These are phyloP conservation scores for Poeciliopsis turneri DNA, from an alignment of 2,797 vertebrate species.

Conservation along the genomic window DNA sequence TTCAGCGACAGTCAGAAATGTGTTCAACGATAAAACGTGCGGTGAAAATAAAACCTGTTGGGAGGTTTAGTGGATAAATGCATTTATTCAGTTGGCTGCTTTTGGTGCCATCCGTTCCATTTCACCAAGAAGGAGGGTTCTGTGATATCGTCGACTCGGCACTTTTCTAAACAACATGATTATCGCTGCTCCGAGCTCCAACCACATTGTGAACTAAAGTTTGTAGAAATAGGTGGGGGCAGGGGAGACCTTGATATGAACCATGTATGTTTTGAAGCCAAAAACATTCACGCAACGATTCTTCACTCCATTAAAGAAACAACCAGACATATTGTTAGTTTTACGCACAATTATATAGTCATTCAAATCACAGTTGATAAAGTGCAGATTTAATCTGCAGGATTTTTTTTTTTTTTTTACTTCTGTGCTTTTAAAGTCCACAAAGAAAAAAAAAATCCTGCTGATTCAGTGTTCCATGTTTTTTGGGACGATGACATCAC, in stretches of 20 bases:
- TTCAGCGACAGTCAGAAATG: background rate
- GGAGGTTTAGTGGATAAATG: background rate
- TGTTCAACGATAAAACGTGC: background rate
- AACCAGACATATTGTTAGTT: background rate
- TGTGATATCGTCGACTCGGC: background rate
- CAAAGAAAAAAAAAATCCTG: background rate
- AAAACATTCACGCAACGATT: background rate
- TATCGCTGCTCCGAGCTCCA: background rate
- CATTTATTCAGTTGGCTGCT: background rate
- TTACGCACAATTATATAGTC: background rate
- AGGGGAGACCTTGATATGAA: background rate
- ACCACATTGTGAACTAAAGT: background rate
- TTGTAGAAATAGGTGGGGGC: background rate
- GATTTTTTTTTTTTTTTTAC: background rate
- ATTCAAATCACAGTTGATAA: background rate
- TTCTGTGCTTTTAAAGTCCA: background rate
- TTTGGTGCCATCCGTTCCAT: background rate
- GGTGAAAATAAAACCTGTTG: background rate
- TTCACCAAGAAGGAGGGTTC: background rate
- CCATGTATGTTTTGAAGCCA: background rate
- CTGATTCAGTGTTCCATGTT: background rate
- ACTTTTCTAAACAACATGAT: background rate
- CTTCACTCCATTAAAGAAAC: background rate
- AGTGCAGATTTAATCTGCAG: background rate
- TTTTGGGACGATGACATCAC: background rate